Evolutionary conservation across 2,113 vertebrate genomes (phyloP), one percentile per base, ranked within the genome.

Genomic region (Microcebus ravelobensis): DNA sequence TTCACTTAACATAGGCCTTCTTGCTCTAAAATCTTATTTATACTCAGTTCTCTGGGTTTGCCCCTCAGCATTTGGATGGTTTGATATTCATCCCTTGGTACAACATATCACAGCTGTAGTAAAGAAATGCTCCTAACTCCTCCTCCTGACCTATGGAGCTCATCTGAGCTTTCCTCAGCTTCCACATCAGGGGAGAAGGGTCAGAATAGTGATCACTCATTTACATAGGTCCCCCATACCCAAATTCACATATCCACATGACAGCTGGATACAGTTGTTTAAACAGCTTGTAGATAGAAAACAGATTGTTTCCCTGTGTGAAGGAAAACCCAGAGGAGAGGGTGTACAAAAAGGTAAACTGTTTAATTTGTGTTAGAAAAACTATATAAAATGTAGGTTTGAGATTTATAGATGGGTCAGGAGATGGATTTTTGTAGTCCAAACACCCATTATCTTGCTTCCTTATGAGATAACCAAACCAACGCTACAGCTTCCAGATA

Each of bases 321-420:
- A 96, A 85, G 34, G 21, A 96, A 97, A 95, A 48, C 21, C n/a
- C 48, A 88, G 4, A 86, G 27, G 67, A 77, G 23, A 95, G 29
- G 1, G 25, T 79, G 80, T 95, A 85, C 95, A 89, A 96, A 94
- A 93, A 93, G 50, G 68, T 57, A 90, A 94, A 82, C 8, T 50
- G n/a, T 91, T 95, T 94, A 74, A 94, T 96, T 91, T 84, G 34
- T 87, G 29, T 80, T 91, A 70, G 18, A 57, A 96, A 92, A 94
- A 68, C 18, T 87, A 80, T 59, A 65, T 27, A 80, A 77, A 95
- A 92, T 65, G 34, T 87, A 83, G 15, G 6, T 55, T 94, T 94
- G 25, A 94, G 88, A 83, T 76, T 76, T 95, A 80, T 42, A 6
- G 76, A 84, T 59, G 34, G 57, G 87, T 76, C 34, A 95, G 31